Evolutionary conservation across 2,888 invertebrate genomes (phyloP).

Genomic region (Crocallis elinguaria): DNA sequence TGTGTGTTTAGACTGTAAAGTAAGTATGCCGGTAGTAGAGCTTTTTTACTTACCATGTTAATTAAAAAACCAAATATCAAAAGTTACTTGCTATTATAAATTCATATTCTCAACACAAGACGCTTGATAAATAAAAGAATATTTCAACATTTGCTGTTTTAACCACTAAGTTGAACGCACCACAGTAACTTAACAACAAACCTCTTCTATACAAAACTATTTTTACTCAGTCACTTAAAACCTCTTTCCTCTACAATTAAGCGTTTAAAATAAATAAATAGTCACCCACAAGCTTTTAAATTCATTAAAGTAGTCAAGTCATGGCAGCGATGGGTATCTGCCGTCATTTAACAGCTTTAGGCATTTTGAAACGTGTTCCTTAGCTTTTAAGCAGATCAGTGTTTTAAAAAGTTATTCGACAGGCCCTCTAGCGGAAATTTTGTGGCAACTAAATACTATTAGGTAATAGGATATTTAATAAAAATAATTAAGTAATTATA

Average conservation of each 20-base stretch:
- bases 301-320: constrained; percentile 75
- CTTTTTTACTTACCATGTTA: constrained; percentile 22
- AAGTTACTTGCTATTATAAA: not conserved
- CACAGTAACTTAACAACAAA: not conserved
- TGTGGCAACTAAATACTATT: no score
- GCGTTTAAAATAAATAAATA: constrained; percentile 35
- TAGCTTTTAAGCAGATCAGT: constrained; percentile 60
- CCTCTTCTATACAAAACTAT: not conserved
- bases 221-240: constrained; percentile 34
- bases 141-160: no score
- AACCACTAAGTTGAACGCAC: not conserved
- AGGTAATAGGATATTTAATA: no score
- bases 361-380: constrained; percentile 58
- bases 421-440: constrained; percentile 52
- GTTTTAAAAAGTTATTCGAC: constrained; percentile 59
- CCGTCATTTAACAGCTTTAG: constrained; percentile 63
- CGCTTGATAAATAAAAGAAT: constrained; percentile 9
- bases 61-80: not conserved
- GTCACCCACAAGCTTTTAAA: constrained; percentile 22
- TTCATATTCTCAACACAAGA: constrained; percentile 1
- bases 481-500: no score
- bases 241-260: constrained; percentile 48
- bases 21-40: constrained; percentile 9
- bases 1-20: no score
- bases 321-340: constrained; percentile 63